A percentile compares a stretch with the other conserved stretches of the same genome.
phyloP scores from a whole-genome alignment of 2,797 vertebrate genomes.

The Sebastes oblongus region DNA sequence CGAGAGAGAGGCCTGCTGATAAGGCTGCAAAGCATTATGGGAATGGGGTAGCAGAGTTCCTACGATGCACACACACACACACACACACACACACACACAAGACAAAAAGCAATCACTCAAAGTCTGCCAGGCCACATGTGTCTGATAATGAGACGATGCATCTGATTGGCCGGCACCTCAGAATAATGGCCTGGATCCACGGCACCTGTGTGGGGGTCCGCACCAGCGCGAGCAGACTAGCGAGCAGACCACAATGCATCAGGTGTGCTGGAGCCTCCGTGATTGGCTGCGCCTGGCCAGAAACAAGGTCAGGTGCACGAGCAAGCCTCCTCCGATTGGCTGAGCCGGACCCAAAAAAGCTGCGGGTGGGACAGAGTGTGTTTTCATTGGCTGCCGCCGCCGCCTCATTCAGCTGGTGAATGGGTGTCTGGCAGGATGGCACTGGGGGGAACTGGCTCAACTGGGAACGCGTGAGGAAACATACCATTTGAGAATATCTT shows the following conservation, averaged over 20 bases:
- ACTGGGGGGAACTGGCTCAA: slow-evolving; percentile 59
- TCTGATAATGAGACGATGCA: slow-evolving; percentile 52
- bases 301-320: slow-evolving; percentile 75
- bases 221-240: slow-evolving; percentile 10
- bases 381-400: slow-evolving; percentile 59
- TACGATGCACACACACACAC: slow-evolving; percentile 13
- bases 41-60: slow-evolving; percentile 42
- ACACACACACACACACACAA: not conserved
- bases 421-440: slow-evolving; percentile 63
- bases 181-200: slow-evolving; percentile 58
- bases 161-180: slow-evolving; percentile 62
- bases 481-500: slow-evolving; percentile 32
- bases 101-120: slow-evolving; percentile 40
- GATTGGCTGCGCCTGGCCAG: slow-evolving; percentile 70
- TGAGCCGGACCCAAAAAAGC: slow-evolving; percentile 65
- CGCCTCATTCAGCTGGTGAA: slow-evolving; percentile 61
- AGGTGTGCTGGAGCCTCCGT: slow-evolving; percentile 65
- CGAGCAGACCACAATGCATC: slow-evolving; percentile 62
- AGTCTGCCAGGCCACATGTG: slow-evolving; percentile 66
- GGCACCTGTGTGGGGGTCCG: slow-evolving; percentile 66
- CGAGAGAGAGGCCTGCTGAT: slow-evolving; percentile 65
- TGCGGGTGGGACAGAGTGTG: slow-evolving; percentile 40
- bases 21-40: slow-evolving; percentile 69
- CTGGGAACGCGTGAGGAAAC: slow-evolving; percentile 42
- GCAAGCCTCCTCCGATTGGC: slow-evolving; percentile 62